These are phyloP conservation scores for Morone chrysops DNA, from an alignment of 2,113 vertebrate species.

Conservation along the genomic window DNA sequence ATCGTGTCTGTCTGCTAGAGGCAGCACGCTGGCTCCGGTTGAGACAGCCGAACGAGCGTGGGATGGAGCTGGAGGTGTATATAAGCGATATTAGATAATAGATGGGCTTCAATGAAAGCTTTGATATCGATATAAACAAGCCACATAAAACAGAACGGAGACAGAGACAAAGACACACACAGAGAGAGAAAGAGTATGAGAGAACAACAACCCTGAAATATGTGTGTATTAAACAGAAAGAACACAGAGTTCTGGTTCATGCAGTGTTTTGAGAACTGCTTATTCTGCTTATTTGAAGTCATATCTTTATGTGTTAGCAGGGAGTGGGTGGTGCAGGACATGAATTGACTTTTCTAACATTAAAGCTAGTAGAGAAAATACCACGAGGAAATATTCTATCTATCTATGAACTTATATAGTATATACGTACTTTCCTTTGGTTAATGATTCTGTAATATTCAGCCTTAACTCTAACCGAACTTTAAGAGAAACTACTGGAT, in stretches of 20 bases:
- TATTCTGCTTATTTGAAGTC: conserved; percentile 50
- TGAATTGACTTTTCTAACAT: conserved; percentile 46
- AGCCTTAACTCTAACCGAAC: conserved; percentile 11
- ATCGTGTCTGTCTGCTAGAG: conserved; percentile 58
- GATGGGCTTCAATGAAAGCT: conserved; percentile 65
- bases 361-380: conserved; percentile 18
- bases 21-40: conserved; percentile 44
- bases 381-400: conserved; percentile 11
- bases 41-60: conserved; percentile 59
- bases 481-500: background rate
- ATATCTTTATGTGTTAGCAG: conserved; percentile 28
- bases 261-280: conserved; percentile 20
- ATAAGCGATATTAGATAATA: conserved; percentile 59
- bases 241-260: conserved; percentile 52
- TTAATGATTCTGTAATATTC: background rate
- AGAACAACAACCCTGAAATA: conserved; percentile 39
- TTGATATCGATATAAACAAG: conserved; percentile 69
- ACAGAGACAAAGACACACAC: conserved; percentile 20
- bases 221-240: conserved; percentile 30
- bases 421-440: background rate
- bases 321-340: conserved; percentile 46
- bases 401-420: background rate
- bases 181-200: conserved; percentile 21
- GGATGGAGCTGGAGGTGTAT: conserved; percentile 67
- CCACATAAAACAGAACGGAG: conserved; percentile 40